Evolutionary conservation across 1,140 invertebrate species (phyloP), one percentile per base, ranked within the genome.

Genomic region (Phocides pigmalion): DNA sequence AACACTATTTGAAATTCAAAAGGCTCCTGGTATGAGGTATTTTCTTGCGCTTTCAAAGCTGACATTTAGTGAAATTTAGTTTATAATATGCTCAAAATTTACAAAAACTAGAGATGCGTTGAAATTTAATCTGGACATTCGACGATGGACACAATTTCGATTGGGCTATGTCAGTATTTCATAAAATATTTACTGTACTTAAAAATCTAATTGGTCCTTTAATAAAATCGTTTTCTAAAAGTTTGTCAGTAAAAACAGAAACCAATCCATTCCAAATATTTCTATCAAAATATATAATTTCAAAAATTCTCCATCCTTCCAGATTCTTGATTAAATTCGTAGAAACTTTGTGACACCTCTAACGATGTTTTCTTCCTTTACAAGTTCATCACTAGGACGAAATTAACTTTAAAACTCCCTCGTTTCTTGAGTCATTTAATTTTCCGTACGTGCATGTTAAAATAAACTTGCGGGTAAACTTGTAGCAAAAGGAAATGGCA

Each of bases 311-410:
- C 15, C 4, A 11, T 32, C 28, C 28, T 32, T 32, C n/a, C 9
- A 32, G n/a, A 32, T 76, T 72, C 65, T 66, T 62, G 67, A 74
- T 64, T 61, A 70, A 70, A 67, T 69, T 66, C 44, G 53, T 37
- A 61, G 28, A 32, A 82, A 85, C 70, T 83, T 74, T 51, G 66
- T 70, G 78, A 82, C 74, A 76, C 72, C 72, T 78, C 67, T 78
- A 77, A 83, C 69, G 72, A 83, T 76, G 71, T 81, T 75, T 74
- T 81, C 79, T 61, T 68, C 70, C 64, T 64, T 76, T 73, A 77
- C 70, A 68, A 78, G 59, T 83, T 82, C 73, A 71, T 75, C 75
- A 70, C 71, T 61, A 62, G 51, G 68, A 68, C 66, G 65, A 73
- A 77, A 76, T 78, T 79, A 81, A 82, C 70, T 78, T 79, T 62